A percentile compares a stretch with the other conserved stretches of the same genome.
phyloP scores from a whole-genome alignment of 2,113 vertebrate species.

The Spea multiplicata region DNA sequence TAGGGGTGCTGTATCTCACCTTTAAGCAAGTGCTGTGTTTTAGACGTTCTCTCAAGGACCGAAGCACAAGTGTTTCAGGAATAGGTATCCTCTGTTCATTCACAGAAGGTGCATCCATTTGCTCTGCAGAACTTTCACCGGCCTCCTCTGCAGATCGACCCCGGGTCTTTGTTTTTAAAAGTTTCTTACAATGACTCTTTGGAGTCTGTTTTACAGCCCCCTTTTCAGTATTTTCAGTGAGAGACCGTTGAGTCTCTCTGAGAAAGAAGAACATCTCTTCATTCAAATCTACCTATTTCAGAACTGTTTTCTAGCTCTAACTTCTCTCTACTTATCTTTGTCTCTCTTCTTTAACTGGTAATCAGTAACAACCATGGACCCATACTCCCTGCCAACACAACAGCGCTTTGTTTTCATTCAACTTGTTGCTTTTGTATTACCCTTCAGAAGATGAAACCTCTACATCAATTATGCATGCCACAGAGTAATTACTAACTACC shows the following conservation, averaged over 20 bases:
- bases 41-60: constrained; percentile 12
- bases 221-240: background rate
- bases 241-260: constrained; percentile 27
- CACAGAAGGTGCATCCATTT: background rate
- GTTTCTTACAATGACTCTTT: constrained; percentile 4
- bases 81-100: constrained; percentile 16
- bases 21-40: background rate
- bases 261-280: constrained; percentile 35
- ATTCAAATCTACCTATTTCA: too few relatives aligned
- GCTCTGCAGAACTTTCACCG: constrained; percentile 1
- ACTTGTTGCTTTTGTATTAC: background rate
- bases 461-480: constrained; percentile 36
- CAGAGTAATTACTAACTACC: constrained; percentile 23
- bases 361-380: background rate
- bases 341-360: background rate
- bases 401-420: background rate
- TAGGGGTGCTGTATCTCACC: constrained; percentile 6
- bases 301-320: background rate
- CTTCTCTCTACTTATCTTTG: background rate
- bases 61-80: constrained; percentile 3
- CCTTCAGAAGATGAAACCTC: constrained; percentile 45
- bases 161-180: constrained; percentile 12
- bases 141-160: constrained; percentile 10
- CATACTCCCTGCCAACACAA: background rate
- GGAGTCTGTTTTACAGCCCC: background rate